Evolutionary conservation across 2,113 vertebrate genomes (phyloP), one percentile per base, ranked within the genome.

Genomic region (Tupaia chinensis): DNA sequence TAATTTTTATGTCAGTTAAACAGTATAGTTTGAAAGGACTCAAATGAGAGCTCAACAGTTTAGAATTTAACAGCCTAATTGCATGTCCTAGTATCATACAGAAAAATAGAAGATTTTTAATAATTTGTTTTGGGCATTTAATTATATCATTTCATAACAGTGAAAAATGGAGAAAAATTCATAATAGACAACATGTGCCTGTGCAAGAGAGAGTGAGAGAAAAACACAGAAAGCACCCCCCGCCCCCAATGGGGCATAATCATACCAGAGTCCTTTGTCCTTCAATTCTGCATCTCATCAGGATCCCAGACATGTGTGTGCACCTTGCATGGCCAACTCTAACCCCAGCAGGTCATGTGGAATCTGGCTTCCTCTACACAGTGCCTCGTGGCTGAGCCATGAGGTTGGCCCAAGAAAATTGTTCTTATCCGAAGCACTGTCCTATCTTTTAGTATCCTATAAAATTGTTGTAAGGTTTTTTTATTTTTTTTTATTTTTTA

Each of bases 31-130:
- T 63, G 9, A 80, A 95, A 76, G 25, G 54, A 81, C 29, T 56
- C 23, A 89, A 88, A 66, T 72, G 61, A 63, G 22, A 74, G 34
- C 63, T 63, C 6, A 29, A 34, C 29, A 44, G 44, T 69, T 54
- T 63, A 74, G 60, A 74, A 69, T 92, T 92, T 74, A 66, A 80
- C 3, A 92, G 60, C 32, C 58, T 53, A 91, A 72, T 66, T 66
- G 11, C 44, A 29, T 68, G 85, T 86, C 54, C 61, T 15, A 74
- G 10, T 61, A 56, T 14, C 69, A 74, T 81, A 76, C 17, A 85
- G 66, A 69, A 89, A 80, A 94, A 7, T 72, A 73, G 84, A 79
- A 76, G n/a, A 63, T 34, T 87, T 68, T 81, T 86, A 61, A 56
- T 2, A 53, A 79, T 88, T 88, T 66, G 23, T 74, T 84, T 77